Evolutionary conservation across 2,113 vertebrate species (phyloP).

Genomic region (Manacus vitellinus): DNA sequence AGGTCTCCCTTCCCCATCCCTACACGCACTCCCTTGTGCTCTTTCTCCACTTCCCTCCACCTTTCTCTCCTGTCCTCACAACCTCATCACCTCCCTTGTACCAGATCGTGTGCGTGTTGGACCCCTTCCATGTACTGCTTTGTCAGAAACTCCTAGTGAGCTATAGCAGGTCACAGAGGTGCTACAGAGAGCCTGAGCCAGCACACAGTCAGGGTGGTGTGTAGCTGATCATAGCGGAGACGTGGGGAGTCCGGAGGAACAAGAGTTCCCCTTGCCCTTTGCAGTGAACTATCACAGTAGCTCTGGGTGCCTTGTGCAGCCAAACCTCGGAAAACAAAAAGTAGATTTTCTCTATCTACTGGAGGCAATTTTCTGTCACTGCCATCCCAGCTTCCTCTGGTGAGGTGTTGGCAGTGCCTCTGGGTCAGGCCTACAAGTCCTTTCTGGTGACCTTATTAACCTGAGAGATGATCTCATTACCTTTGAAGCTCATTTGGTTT

Average conservation of each 20-base stretch:
- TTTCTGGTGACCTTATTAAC: neutral
- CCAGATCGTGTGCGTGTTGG: accelerated
- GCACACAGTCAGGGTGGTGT: neutral
- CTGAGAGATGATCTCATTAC: neutral
- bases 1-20: neutral
- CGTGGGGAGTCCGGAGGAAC: neutral
- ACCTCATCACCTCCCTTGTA: neutral
- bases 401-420: neutral
- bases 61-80: neutral
- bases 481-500: neutral
- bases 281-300: neutral
- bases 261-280: neutral
- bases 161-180: neutral
- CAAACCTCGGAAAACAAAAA: neutral
- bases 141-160: neutral
- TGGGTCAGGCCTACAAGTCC: neutral
- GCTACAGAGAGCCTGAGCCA: neutral
- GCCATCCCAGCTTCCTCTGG: neutral
- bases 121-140: neutral
- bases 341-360: neutral
- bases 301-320: neutral
- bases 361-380: neutral
- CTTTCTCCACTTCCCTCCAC: neutral
- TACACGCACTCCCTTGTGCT: neutral
- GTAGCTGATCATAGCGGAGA: neutral